Percentiles rank a stretch among this genome's conserved stretches.
Conservation (phyloP, 2,797 vertebrate species). For the Pagetopsis macropterus region DNA sequence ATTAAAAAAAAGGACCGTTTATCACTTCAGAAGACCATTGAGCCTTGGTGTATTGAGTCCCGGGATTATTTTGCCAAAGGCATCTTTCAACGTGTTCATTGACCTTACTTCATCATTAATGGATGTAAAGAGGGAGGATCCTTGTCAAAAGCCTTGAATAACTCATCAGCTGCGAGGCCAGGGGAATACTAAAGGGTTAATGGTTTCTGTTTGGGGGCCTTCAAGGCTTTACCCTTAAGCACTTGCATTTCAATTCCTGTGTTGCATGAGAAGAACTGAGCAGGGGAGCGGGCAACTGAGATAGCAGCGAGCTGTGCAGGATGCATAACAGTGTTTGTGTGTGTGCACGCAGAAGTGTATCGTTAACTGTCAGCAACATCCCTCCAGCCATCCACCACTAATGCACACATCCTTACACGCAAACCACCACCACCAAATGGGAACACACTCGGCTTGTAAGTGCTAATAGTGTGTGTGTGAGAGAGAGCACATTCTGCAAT, state of each 20-base stretch:
- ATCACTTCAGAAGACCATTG: conserved; percentile 63
- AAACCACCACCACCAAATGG: conserved; percentile 12
- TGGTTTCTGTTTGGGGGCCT: conserved; percentile 63
- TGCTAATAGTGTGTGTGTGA: conserved; percentile 29
- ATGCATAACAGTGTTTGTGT: conserved; percentile 42
- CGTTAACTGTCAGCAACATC: conserved; percentile 57
- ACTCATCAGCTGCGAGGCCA: conserved; percentile 61
- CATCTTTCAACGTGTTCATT: conserved; percentile 59
- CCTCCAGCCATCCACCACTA: conserved; percentile 39
- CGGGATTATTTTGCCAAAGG: conserved; percentile 68
- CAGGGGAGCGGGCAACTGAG: conserved; percentile 24
- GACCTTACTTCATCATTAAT: conserved; percentile 77
- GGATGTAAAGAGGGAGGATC: conserved; percentile 61
- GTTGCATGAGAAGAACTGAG: conserved; percentile 45
- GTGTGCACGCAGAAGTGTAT: conserved; percentile 38
- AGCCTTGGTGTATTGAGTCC: conserved; percentile 64
- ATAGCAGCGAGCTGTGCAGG: conserved; percentile 42
- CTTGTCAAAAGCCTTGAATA: conserved; percentile 70
- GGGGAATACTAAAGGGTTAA: conserved; percentile 74
- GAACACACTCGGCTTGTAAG: conserved; percentile 20
- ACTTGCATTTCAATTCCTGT: conserved; percentile 66
- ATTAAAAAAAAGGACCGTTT: conserved; percentile 55
- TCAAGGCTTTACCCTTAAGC: conserved; percentile 55
- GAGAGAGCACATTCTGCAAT: conserved; percentile 19
- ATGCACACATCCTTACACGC: conserved; percentile 33